Evolutionary conservation across 2,888 invertebrate genomes (phyloP).

Genomic region (Stenurella melanura): DNA sequence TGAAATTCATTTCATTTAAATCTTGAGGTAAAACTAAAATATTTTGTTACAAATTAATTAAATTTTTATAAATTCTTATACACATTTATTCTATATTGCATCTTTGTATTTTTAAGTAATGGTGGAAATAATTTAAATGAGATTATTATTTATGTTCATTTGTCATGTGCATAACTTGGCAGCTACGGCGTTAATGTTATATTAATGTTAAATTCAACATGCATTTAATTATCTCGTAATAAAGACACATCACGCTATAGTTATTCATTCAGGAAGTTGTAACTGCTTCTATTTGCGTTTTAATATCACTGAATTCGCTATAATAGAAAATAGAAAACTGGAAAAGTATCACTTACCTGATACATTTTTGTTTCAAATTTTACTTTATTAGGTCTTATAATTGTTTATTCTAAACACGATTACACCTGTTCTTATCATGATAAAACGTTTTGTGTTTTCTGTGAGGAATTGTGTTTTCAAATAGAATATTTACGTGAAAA

Average conservation of each 20-base stretch:
- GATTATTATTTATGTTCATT: neutral
- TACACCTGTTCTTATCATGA: conserved; percentile 22
- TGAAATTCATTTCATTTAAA: too few species aligned
- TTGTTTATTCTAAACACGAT: conserved; percentile 37
- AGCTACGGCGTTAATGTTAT: neutral
- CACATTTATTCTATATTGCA: too few species aligned
- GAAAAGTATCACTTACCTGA: conserved; percentile 45
- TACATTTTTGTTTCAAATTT: conserved; percentile 45
- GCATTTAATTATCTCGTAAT: neutral
- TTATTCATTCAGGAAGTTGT: conserved; percentile 1
- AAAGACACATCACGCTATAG: neutral
- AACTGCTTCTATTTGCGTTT: neutral
- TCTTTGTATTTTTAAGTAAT: too few species aligned
- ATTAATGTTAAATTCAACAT: neutral
- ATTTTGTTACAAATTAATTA: too few species aligned
- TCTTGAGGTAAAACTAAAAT: too few species aligned
- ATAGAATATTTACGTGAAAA: conserved; percentile 47
- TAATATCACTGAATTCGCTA: neutral
- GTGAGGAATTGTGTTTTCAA: neutral
- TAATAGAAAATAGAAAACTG: neutral
- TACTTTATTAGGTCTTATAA: conserved; percentile 41
- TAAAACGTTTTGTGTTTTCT: conserved; percentile 5
- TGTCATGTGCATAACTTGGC: neutral
- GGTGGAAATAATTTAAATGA: neutral
- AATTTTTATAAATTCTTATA: too few species aligned